Base-by-base conservation (phyloP, 2,113 vertebrate genomes). In the Ancistrus triradiatus region DNA sequence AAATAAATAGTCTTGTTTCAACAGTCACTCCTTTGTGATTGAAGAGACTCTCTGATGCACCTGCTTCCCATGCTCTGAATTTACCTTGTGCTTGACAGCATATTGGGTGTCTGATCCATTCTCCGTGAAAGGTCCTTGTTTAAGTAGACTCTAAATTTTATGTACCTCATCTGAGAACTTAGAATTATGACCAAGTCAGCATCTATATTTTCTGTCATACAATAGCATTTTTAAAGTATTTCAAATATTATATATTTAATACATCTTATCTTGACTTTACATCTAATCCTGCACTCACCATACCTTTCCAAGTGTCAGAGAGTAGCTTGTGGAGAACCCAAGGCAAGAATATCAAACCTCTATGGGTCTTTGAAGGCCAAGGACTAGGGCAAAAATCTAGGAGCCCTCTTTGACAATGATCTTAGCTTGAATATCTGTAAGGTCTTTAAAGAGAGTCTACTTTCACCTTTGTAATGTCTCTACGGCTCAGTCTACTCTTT, bases 1-100 rank as follows among this genome's bases (percentile, higher is more conserved):
- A 67, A 68, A 68, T 59, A 73, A 68, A 72, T 50, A 27, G 38
- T 68, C 59, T 62, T 59, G 51, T 73, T 73, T 63, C 67, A 52
- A 59, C 70, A 68, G 59, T 63, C 65, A 52, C 60, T 57, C 22
- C 59, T 18, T 48, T 58, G 22, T 68, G 70, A 68, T 73, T 66
- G 65, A 73, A 68, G 70, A 61, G 56, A 31, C 33, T 52, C 46
- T 62, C 33, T 22, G 50, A 53, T 59, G 59, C 65, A 73, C 70
- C 70, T 73, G 65, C 60, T 73, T 57, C 69, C 69, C 43, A 43
- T 56, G 57, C 44, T 35, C n/a, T 21, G 10, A 48, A 50, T 66
- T 66, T 71, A 60, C 40, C 48, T 72, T 63, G 38, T 63, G 51
- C 46, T 47, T 49, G 52, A 68, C 65, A 46, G 47, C 55, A 46